Conservation (phyloP, 2,888 invertebrate genomes). For the Cosmorhoe ocellata region DNA sequence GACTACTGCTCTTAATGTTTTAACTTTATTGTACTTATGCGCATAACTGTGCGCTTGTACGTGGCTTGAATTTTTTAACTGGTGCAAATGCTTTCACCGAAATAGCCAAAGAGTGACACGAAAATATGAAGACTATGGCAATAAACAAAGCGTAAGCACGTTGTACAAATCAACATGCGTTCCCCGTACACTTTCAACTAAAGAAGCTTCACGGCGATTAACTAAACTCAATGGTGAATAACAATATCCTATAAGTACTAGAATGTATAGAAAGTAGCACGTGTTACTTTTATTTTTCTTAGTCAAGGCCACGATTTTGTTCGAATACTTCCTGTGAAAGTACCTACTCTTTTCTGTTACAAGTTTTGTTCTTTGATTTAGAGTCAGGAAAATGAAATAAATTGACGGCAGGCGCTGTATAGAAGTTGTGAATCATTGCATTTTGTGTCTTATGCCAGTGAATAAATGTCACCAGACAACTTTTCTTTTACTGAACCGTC, state of each 20-base stretch:
- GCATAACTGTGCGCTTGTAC: constrained; percentile 17
- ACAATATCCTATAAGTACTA: constrained; percentile 42
- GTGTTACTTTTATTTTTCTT: constrained; percentile 42
- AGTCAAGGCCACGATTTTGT: constrained; percentile 43
- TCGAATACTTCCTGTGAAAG: constrained; percentile 51
- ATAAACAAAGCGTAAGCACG: not conserved
- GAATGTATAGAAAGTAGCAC: constrained; percentile 50
- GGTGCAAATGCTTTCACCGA: constrained; percentile 8
- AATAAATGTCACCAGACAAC: too few species aligned
- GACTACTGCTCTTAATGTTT: constrained; percentile 31
- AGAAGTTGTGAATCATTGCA: too few species aligned
- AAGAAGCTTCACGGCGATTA: constrained; percentile 32
- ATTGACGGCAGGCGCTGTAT: too few species aligned
- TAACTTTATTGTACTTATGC: constrained; percentile 33
- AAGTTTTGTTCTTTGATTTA: constrained; percentile 29
- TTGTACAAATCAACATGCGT: constrained; percentile 3
- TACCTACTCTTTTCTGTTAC: constrained; percentile 34
- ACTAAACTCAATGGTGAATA: constrained; percentile 35
- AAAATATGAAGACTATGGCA: constrained; percentile 13
- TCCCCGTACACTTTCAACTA: constrained; percentile 27
- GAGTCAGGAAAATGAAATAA: constrained; percentile 2
- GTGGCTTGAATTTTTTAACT: constrained; percentile 2
- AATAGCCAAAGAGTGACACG: constrained; percentile 3
- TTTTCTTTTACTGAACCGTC: too few species aligned
- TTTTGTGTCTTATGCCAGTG: too few species aligned